Conservation (phyloP, 2,113 vertebrate genomes). For the Barnardius zonarius region DNA sequence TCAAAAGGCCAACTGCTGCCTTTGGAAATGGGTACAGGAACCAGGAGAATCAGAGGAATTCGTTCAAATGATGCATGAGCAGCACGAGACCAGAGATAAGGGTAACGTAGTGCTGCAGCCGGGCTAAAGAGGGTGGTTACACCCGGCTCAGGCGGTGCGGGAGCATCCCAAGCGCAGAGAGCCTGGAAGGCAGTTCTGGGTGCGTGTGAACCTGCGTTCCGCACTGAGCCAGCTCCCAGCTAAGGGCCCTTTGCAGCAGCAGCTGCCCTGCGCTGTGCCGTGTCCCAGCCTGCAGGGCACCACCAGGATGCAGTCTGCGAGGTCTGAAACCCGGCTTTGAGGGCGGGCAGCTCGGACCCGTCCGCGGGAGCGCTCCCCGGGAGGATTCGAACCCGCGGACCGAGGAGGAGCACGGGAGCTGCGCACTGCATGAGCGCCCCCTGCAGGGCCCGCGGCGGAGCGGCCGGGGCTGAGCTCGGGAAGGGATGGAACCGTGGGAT, state of each 20-base stretch:
- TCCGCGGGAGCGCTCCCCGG: not conserved
- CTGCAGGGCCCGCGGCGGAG: not conserved
- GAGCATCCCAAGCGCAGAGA: not conserved
- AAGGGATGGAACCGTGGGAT: not conserved
- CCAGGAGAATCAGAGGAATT: not conserved
- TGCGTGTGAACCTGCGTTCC: not conserved
- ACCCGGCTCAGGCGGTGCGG: accelerated
- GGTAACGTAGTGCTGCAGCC: not conserved
- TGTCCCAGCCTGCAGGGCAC: not conserved
- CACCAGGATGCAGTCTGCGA: too few relatives aligned
- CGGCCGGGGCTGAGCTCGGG: not conserved
- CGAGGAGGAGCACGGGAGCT: not conserved
- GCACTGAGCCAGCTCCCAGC: not conserved
- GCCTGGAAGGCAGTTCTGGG: not conserved
- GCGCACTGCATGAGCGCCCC: not conserved
- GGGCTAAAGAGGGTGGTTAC: not conserved
- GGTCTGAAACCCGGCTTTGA: too few relatives aligned
- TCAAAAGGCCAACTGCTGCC: not conserved
- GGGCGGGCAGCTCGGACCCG: not conserved
- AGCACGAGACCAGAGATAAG: not conserved
- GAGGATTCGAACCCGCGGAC: not conserved
- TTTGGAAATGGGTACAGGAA: not conserved
- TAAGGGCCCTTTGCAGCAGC: not conserved
- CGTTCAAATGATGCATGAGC: not conserved
- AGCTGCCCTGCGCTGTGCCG: not conserved